Base-by-base conservation (phyloP, 2,888 invertebrate genomes). In the Lasioglossum pauxillum region DNA sequence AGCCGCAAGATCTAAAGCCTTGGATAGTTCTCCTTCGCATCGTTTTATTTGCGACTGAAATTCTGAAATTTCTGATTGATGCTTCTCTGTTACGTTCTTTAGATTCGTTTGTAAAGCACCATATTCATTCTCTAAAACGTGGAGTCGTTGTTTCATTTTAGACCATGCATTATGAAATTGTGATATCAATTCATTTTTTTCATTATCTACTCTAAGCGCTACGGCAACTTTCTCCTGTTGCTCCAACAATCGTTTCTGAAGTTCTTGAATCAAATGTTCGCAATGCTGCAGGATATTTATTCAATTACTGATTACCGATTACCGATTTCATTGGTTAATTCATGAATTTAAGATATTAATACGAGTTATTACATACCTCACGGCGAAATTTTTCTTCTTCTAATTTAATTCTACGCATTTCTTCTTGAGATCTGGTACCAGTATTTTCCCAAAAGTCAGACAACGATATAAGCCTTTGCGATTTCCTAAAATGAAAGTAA, bases 151-250 rank as follows among this genome's bases (percentile, higher is more conserved):
- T 75, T 94, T 94, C 73, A 96, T 96, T 92, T 96, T 96, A 27
- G 96, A 95, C 96, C 97, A 97, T 0, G 97, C 97, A 23, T 96
- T 96, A 81, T 97, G 96, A 69, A 97, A 96, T 91, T 97, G 97
- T 5, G 95, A 92, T 80, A 98, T 96, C 0, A 97, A 97, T 0
- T 96, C 95, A 91, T 98, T 98, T 93, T 98, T 98, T 0, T 97
- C 96, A 80, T 97, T 96, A 94, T 98, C 98, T 0, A 98, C 97
- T 94, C 97, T 96, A 8, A 98, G 94, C 0, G 98, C 98, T 0
- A 98, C 98, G 0, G 98, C 97, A 46, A 98, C 94, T 91, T 97
- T 97, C 93, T 98, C 97, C 93, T 98, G 97, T 90, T 97, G 97
- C 90, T 98, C 98, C 44, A 98, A 95, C 76, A 97, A 95, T 89